phyloP scores from a whole-genome alignment of 2,113 vertebrate genomes.

The Cavia porcellus region DNA sequence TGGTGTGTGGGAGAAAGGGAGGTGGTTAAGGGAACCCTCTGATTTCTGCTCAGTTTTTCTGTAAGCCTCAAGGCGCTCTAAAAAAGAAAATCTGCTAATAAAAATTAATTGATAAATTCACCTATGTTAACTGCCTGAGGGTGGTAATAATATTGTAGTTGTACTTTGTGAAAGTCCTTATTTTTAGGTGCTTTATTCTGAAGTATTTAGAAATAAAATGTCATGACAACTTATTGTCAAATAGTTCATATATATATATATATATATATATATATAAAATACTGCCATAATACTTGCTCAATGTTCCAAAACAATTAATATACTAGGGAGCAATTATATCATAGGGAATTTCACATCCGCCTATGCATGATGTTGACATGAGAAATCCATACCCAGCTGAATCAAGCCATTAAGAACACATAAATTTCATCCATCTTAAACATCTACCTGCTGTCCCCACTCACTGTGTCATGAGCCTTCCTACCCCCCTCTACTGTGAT shows the following conservation, averaged over 20 bases:
- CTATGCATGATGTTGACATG: neutral
- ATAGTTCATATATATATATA: neutral
- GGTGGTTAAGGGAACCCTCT: neutral
- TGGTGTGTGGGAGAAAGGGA: neutral
- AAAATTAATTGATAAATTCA: neutral
- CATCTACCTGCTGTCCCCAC: fast-evolving
- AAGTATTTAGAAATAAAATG: slow-evolving; percentile 27
- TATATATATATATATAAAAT: neutral
- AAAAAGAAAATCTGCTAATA: neutral
- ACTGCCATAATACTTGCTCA: neutral
- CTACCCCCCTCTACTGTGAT: neutral
- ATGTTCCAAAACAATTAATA: neutral
- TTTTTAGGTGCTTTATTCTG: neutral
- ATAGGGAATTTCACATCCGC: neutral
- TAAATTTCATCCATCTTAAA: neutral
- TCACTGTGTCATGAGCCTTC: neutral
- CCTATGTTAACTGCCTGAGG: neutral
- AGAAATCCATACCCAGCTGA: neutral
- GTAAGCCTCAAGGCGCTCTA: neutral
- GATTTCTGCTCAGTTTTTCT: neutral
- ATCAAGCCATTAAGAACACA: neutral
- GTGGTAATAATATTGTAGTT: neutral
- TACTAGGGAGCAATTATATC: neutral
- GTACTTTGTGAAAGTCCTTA: neutral
- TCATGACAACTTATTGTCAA: neutral